These are phyloP conservation scores for Nowickia ferox DNA, from an alignment of 2,888 invertebrate species.

Conservation along the genomic window DNA sequence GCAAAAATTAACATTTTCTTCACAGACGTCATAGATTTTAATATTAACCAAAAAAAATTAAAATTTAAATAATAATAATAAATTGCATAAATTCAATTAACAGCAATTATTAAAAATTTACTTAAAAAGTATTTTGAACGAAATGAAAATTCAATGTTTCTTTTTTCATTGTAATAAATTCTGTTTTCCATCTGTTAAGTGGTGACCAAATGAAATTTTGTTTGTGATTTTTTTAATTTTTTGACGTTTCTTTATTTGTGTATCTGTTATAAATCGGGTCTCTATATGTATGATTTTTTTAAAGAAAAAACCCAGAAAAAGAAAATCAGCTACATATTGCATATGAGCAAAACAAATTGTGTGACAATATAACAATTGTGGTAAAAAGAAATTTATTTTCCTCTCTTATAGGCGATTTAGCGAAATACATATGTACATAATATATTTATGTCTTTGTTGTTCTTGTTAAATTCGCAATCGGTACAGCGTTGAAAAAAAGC, in stretches of 20 bases:
- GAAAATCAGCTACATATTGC: constrained; percentile 23
- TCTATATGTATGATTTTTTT: constrained; percentile 20
- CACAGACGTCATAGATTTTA: constrained; percentile 35
- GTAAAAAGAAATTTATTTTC: constrained; percentile 30
- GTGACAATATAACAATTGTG: constrained; percentile 61
- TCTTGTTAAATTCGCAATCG: constrained; percentile 58
- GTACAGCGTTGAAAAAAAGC: constrained; percentile 41
- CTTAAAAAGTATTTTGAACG: neutral
- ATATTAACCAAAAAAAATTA: constrained; percentile 19
- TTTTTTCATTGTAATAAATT: constrained; percentile 11
- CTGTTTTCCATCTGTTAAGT: constrained; percentile 56
- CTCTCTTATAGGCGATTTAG: constrained; percentile 27
- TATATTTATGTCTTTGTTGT: constrained; percentile 35
- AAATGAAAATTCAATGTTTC: constrained; percentile 4
- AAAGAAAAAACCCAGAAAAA: neutral
- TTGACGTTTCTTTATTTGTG: neutral
- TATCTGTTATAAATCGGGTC: constrained; percentile 46
- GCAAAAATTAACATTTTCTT: constrained; percentile 36
- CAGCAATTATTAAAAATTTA: constrained; percentile 21
- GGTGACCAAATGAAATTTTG: constrained; percentile 37
- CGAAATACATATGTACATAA: neutral
- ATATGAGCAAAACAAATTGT: constrained; percentile 53
- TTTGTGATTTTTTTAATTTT: constrained; percentile 10
- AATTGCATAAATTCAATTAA: constrained; percentile 12
- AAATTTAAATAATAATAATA: neutral